These are phyloP conservation scores for Melipona beecheii DNA, from an alignment of 2,888 invertebrate genomes.

Conservation along the genomic window DNA sequence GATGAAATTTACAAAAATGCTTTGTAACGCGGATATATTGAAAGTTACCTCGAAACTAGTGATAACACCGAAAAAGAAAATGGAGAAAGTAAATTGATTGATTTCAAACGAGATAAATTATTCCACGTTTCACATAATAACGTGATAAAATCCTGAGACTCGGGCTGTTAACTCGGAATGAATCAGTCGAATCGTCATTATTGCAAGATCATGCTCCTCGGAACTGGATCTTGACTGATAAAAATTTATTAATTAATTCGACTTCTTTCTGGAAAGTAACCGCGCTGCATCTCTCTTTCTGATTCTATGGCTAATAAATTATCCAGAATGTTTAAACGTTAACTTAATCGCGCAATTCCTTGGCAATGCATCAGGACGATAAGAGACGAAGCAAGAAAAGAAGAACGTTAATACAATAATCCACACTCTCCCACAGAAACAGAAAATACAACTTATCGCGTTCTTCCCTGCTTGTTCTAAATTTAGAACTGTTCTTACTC, in stretches of 20 bases:
- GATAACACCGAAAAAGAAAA: neutral
- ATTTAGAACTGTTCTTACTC: no score
- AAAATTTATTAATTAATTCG: neutral
- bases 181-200: neutral
- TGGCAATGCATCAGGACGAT: neutral
- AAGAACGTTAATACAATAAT: neutral
- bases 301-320: neutral
- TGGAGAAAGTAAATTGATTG: neutral
- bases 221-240: neutral
- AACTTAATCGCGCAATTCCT: neutral
- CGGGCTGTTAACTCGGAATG: neutral
- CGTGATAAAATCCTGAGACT: neutral
- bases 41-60: neutral
- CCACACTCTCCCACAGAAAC: neutral
- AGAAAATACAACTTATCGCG: neutral
- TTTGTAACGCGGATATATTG: no score
- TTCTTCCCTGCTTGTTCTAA: neutral
- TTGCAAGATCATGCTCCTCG: neutral
- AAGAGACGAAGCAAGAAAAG: neutral
- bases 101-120: neutral
- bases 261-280: neutral
- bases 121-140: neutral
- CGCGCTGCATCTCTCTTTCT: neutral
- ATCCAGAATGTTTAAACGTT: neutral
- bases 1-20: neutral